phyloP scores from a whole-genome alignment of 2,888 invertebrate species.

The Lymantria dispar region DNA sequence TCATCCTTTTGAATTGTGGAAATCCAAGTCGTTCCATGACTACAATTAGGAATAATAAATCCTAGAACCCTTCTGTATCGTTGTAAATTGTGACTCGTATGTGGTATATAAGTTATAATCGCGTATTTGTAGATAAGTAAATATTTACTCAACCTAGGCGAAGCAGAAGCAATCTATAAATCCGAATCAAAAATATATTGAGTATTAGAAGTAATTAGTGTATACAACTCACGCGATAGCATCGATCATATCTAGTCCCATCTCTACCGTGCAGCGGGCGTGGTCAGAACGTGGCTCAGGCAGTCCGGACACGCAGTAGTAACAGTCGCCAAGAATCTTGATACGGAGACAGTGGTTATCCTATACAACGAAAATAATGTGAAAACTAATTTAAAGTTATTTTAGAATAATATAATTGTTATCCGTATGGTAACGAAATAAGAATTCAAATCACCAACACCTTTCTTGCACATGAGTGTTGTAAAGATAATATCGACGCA shows the following conservation, averaged over 20 bases:
- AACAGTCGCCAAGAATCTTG: constrained; percentile 95
- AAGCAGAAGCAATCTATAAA: neutral
- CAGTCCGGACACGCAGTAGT: constrained; percentile 95
- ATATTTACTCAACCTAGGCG: neutral
- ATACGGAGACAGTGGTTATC: constrained; percentile 92
- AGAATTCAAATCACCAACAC: too few species aligned
- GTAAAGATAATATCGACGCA: too few species aligned
- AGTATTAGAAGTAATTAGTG: neutral
- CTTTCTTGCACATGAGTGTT: too few species aligned
- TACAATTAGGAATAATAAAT: too few species aligned
- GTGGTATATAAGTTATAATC: neutral
- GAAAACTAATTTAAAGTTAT: neutral
- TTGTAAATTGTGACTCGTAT: too few species aligned
- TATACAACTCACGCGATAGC: constrained; percentile 87
- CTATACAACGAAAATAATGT: constrained; percentile 53
- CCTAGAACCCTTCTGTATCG: too few species aligned
- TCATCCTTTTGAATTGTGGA: too few species aligned
- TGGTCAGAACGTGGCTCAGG: constrained; percentile 96
- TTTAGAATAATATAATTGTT: too few species aligned
- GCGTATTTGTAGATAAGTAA: neutral
- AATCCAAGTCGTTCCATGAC: too few species aligned
- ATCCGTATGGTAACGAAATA: too few species aligned
- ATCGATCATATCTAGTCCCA: constrained; percentile 93
- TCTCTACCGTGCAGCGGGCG: constrained; percentile 94
- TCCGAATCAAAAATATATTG: neutral